Base-by-base conservation (phyloP, 1,140 invertebrate species). In the Brachionus rubens region DNA sequence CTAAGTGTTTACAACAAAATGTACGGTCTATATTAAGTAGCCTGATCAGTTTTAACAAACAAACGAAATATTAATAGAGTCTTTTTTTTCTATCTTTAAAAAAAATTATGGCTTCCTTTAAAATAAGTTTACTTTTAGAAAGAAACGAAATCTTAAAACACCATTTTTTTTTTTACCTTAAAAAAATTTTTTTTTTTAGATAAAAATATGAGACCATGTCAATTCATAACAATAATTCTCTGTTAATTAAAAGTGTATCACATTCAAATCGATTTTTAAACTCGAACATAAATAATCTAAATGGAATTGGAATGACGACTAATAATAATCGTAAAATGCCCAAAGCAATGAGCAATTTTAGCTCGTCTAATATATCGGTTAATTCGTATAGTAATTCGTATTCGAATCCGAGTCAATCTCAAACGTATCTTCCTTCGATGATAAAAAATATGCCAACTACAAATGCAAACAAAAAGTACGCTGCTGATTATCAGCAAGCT, bases 351-450 rank as follows among this genome's bases (percentile, higher is more conserved):
- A n/a, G 59, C 36, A 65, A 65, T 43, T 65, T 43, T 36, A 65
- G 59, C 36, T 65, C 59, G 10, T 65, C 59, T 0, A 65, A 36
- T 41, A 19, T 65, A 43, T 65, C 59, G 21, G 33, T 65, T 26
- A 65, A 65, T 41, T 65, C 59, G 40, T 65, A 43, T 21, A 65
- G 43, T 21, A 41, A 43, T n/a, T 43, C 16, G 2, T 21, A 41
- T 43, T 43, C 33, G 5, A 46, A 16, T 14, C 3, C 9, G 3
- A 65, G n/a, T 65, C 50, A 72, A 21, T 72, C 68, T n/a, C 68
- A 72, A 12, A 40, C 43, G 6, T 72, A 72, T 72, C 68, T 72
- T 19, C 68, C 68, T 30, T 72, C 68, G 0, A 72, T 72, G 68
- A 19, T 72, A 6, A 48, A 54, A 54, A 72, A 54, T 30, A 48